Base-by-base conservation (phyloP, 1,140 invertebrate genomes). In the Orussus abietinus region DNA sequence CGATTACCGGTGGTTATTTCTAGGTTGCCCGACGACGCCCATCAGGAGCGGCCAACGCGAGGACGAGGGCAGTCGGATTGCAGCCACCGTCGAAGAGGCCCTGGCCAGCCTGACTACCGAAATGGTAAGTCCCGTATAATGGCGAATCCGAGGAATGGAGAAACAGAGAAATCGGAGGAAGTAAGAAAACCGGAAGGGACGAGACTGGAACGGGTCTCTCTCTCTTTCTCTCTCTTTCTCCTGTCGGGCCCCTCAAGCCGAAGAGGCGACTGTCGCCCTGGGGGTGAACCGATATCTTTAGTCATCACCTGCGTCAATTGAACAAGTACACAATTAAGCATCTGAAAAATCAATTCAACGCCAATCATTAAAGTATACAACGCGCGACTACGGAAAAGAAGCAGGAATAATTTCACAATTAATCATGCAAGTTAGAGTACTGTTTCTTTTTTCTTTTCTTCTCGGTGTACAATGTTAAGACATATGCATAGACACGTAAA, bases 101-200 rank as follows among this genome's bases (percentile, higher is more conserved):
- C 77, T 86, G 53, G 85, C 85, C 65, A 84, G 82, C 70, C 80
- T 88, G 59, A 85, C 84, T 46, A 81, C 81, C 40, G 84, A 86
- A 80, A 85, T 86, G 83, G 84, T 88, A 76, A 83, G 83, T 19
- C 22, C 36, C 15, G 17, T 29, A 41, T 25, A 20, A 3, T 22
- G 33, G 40, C 11, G 41, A 45, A 13, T 41, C 33, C 42, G 9
- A 32, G 6, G 30, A 7, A 7, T 6, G 6, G 6, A 10, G 30
- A 14, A 12, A 1, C 14, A 7, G 33, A n/a, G 33, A 36, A n/a
- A 9, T 15, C 7, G 3, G 7, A 17, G 6, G 6, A 9, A 11
- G 17, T 19, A 7, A 19, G 6, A 9, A 9, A 7, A 19, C 12
- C 7, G 12, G n/a, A 36, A 11, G 7, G 20, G 20, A 38, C 7